These are phyloP conservation scores for Drosophila grimshawi DNA, from an alignment of 1,140 invertebrate genomes.

Conservation along the genomic window DNA sequence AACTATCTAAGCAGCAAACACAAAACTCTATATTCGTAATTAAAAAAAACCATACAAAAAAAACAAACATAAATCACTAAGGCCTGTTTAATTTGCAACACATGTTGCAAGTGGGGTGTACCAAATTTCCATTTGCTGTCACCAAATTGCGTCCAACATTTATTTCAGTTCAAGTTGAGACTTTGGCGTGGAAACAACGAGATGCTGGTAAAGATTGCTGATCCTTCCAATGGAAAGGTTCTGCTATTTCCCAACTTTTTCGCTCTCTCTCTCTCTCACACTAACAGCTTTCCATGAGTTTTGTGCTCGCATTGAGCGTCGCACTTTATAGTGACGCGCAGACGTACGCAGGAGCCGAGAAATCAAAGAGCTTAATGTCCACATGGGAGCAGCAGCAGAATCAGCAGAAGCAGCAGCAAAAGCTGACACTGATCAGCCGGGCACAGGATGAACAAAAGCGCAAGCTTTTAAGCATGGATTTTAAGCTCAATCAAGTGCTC, in stretches of 20 bases:
- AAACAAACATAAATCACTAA: conserved; percentile 45
- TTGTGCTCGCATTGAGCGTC: conserved; percentile 3
- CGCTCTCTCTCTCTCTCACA: not conserved
- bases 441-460: conserved; percentile 51
- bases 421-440: conserved; percentile 56
- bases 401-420: conserved; percentile 41
- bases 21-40: conserved; percentile 73
- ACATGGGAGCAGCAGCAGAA: conserved; percentile 2
- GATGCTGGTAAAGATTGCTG: conserved; percentile 26
- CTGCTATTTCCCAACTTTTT: not conserved
- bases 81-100: conserved; percentile 30
- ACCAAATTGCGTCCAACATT: not conserved
- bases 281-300: not conserved
- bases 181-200: not conserved
- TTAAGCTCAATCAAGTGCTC: conserved; percentile 60
- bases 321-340: not conserved
- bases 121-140: not conserved
- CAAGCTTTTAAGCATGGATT: conserved; percentile 55
- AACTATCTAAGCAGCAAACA: conserved; percentile 52
- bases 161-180: conserved; percentile 11
- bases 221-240: not conserved
- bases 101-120: conserved; percentile 18
- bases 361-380: conserved; percentile 1
- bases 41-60: conserved; percentile 29
- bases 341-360: not conserved